phyloP scores from a whole-genome alignment of 1,140 invertebrate genomes.

The Pygmarrhopalites habei region DNA sequence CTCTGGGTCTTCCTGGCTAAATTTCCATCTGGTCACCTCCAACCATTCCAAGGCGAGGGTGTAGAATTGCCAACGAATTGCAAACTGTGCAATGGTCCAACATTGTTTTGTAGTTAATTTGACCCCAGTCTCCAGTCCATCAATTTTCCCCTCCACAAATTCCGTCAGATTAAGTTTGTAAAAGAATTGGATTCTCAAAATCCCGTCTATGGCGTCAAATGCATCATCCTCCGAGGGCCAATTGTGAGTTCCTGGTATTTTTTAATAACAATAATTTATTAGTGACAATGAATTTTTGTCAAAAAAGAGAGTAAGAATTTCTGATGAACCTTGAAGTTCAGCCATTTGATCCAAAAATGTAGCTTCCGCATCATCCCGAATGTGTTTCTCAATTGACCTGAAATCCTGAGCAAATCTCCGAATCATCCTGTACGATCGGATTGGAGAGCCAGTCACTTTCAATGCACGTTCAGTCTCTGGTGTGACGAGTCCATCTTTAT shows the following conservation, averaged over 20 bases:
- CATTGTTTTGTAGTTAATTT: conserved; percentile 26
- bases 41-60: conserved; percentile 36
- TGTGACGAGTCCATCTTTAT: background rate
- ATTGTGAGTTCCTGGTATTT: too few species aligned
- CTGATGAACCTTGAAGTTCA: conserved; percentile 17
- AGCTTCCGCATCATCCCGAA: conserved; percentile 21
- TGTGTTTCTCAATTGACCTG: conserved; percentile 22
- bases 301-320: too few species aligned
- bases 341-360: conserved; percentile 21
- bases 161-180: conserved; percentile 33
- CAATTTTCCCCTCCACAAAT: conserved; percentile 22
- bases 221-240: conserved; percentile 31
- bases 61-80: conserved; percentile 26
- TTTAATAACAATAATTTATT: too few species aligned
- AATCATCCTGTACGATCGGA: conserved; percentile 34
- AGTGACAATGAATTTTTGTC: too few species aligned
- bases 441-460: conserved; percentile 26
- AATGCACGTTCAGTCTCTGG: background rate
- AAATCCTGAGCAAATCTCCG: conserved; percentile 34
- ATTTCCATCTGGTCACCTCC: conserved; percentile 21
- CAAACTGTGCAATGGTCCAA: conserved; percentile 31
- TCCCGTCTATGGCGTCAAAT: conserved; percentile 27
- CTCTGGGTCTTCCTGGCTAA: conserved; percentile 22
- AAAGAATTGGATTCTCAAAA: conserved; percentile 35
- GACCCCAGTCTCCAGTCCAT: conserved; percentile 22